A percentile compares a stretch with the other conserved stretches of the same genome.
These are phyloP conservation scores for Symphodus melops DNA, from an alignment of 2,113 vertebrate species.

Conservation along the genomic window DNA sequence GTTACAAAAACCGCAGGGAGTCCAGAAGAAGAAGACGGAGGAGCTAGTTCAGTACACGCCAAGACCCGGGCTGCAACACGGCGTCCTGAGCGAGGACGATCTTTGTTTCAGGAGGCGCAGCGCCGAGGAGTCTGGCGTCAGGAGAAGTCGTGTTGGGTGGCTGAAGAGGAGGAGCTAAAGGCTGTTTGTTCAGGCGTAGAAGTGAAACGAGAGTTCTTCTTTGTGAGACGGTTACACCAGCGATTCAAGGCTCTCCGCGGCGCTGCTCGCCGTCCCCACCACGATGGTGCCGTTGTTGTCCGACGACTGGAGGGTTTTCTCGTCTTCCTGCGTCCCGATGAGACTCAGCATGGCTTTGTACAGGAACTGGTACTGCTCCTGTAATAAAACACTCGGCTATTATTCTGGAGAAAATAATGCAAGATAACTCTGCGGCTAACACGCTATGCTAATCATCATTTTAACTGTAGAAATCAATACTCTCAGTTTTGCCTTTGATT, in stretches of 20 bases:
- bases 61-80: constrained; percentile 6
- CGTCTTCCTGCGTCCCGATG: constrained; percentile 90
- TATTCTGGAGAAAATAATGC: not conserved
- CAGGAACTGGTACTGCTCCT: constrained; percentile 98
- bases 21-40: constrained; percentile 67
- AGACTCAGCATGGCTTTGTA: constrained; percentile 97
- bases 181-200: constrained; percentile 17
- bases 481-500: too few species aligned
- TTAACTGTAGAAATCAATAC: too few species aligned
- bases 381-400: constrained; percentile 10
- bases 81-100: not conserved
- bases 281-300: constrained; percentile 89
- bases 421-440: too few species aligned
- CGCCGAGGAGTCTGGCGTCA: constrained; percentile 29
- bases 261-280: constrained; percentile 79
- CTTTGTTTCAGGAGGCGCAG: not conserved
- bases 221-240: constrained; percentile 85
- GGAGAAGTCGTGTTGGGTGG: constrained; percentile 41
- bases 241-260: constrained; percentile 93
- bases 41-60: constrained; percentile 37
- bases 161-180: constrained; percentile 35
- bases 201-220: constrained; percentile 21
- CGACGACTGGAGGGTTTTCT: constrained; percentile 86
- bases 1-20: constrained; percentile 79
- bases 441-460: too few species aligned